Base-by-base conservation (phyloP, 2,888 invertebrate species). In the Anticlea derivata region DNA sequence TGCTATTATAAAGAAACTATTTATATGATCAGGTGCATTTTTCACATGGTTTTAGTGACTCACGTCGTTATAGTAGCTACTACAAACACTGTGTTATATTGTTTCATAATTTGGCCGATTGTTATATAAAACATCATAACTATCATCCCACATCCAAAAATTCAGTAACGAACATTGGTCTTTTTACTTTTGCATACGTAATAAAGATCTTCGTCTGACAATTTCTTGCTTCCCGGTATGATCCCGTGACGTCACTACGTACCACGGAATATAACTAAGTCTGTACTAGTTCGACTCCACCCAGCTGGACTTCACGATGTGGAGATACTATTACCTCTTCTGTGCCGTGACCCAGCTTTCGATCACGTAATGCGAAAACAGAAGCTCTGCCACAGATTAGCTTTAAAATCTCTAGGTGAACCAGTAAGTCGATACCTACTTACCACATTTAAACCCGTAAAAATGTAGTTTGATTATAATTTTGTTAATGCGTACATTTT, bases 361-460 rank as follows among this genome's bases (percentile, higher is more conserved):
- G 55, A 58, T 55, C 59, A 56, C 56, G 55, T 58, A 55, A 20
- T 35, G 49, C 55, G 47, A 57, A 56, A 59, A 51, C 47, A 48
- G 44, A 30, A 53, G 48, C 43, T 26, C 7, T 17, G 11, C 17
- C 31, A 51, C 23, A 50, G 33, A 29, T 39, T 7, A 10, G n/a
- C 23, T 24, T 23, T 22, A 11, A 39, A 45, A 40, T 11, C 11
- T 45, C 24, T 45, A 50, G 49, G 57, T 41, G 33, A 49, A 38
- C 35, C 46, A 22, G 43, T 24, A 6, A 7, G 4, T 23, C 17
- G 2, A 23, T 23, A 23, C 23, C 23, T 23, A 23, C n/a, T n/a
- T 17, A 17, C 17, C 17, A 3, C 4, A 17, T 17, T 17, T 2
- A 4, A 17, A 17, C 2, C 17, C 17, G n/a, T n/a, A n/a, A n/a